phyloP scores from a whole-genome alignment of 2,797 vertebrate species.

The Centroberyx gerrardi region DNA sequence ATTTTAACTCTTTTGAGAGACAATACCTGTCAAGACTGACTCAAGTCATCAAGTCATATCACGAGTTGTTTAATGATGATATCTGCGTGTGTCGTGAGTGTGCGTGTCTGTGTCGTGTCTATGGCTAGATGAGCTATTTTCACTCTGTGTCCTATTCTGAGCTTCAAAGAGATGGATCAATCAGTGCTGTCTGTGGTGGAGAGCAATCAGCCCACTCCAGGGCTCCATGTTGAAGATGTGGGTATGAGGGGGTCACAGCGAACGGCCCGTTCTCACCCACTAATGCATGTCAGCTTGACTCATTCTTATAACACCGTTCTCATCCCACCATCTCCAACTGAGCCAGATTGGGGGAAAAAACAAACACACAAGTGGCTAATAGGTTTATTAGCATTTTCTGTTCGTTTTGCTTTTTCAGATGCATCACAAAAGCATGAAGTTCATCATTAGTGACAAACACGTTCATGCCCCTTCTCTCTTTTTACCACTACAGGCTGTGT shows the following conservation, averaged over 20 bases:
- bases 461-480: conserved; percentile 8
- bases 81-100: neutral
- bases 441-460: conserved; percentile 11
- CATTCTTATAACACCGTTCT: conserved; percentile 63
- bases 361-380: conserved; percentile 43
- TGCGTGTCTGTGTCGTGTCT: conserved; percentile 1
- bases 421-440: conserved; percentile 1
- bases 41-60: neutral
- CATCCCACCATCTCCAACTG: conserved; percentile 47
- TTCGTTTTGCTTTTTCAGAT: neutral
- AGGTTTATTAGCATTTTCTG: conserved; percentile 30
- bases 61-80: neutral
- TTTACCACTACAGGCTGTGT: conserved; percentile 5
- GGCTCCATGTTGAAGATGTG: conserved; percentile 60
- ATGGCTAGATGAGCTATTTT: conserved; percentile 16
- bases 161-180: conserved; percentile 59
- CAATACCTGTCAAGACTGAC: neutral
- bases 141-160: conserved; percentile 40
- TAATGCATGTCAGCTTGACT: conserved; percentile 71
- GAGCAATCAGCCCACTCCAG: conserved; percentile 55
- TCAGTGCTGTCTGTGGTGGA: conserved; percentile 52
- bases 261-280: conserved; percentile 69
- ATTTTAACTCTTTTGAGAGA: neutral
- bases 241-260: conserved; percentile 55
- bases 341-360: conserved; percentile 23